Conservation (phyloP, 2,797 vertebrate species). For the Pantherophis vulpinus region DNA sequence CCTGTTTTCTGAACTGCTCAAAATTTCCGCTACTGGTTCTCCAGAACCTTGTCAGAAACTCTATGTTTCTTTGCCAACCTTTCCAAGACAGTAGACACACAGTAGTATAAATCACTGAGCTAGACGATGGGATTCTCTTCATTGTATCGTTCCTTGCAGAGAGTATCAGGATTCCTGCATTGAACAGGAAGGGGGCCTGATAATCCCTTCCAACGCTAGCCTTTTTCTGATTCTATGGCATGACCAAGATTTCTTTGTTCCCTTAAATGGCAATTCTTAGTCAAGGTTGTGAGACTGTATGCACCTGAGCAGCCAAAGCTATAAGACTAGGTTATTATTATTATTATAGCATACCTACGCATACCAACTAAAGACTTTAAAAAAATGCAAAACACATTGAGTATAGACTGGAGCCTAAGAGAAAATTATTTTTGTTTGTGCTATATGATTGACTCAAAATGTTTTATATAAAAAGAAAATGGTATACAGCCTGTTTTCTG, state of each 20-base stretch:
- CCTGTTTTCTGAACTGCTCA: no score
- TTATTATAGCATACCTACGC: background rate
- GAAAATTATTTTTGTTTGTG: slow-evolving; percentile 24
- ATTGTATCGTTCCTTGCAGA: background rate
- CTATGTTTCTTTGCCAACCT: background rate
- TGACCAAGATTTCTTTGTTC: background rate
- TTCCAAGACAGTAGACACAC: background rate
- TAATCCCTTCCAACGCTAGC: background rate
- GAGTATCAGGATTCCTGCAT: background rate
- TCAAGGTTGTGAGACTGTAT: background rate
- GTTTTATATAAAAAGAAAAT: slow-evolving; percentile 15
- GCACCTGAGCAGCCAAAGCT: background rate
- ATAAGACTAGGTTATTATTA: background rate
- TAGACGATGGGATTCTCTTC: background rate
- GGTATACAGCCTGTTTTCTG: slow-evolving; percentile 8
- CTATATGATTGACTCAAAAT: slow-evolving; percentile 1
- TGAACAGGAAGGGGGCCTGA: background rate
- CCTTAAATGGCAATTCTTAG: background rate
- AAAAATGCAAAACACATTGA: slow-evolving; percentile 18
- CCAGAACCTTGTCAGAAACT: no score
- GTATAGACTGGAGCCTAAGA: background rate
- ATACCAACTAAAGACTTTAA: background rate
- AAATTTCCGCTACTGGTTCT: no score
- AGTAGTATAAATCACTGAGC: background rate
- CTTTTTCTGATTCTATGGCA: background rate